These are phyloP conservation scores for Metopia argyrocephala DNA, from an alignment of 2,888 invertebrate genomes.

Conservation along the genomic window DNA sequence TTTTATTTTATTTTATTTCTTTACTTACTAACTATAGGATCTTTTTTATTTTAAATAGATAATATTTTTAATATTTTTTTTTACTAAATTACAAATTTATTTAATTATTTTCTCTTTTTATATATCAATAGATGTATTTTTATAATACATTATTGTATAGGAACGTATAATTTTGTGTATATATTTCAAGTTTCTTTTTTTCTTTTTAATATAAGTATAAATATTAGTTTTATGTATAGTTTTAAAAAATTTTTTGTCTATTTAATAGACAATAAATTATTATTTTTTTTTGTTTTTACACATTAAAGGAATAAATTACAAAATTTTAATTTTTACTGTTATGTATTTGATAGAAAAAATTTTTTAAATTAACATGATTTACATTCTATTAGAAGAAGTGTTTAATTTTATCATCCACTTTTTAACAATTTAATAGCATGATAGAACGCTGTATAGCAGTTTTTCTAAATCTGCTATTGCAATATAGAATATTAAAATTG, in stretches of 20 bases:
- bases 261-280: conserved; percentile 62
- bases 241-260: conserved; percentile 60
- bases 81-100: conserved; percentile 59
- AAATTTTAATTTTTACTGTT: conserved; percentile 18
- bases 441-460: too few species aligned
- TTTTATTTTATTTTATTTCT: conserved; percentile 38
- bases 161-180: conserved; percentile 72
- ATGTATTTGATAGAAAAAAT: too few species aligned
- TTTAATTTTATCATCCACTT: too few species aligned
- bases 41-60: conserved; percentile 39
- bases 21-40: conserved; percentile 56
- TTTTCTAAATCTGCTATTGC: too few species aligned
- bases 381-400: too few species aligned
- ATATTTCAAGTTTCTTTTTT: conserved; percentile 39
- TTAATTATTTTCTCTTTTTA: conserved; percentile 29
- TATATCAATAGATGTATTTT: conserved; percentile 64
- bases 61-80: conserved; percentile 32
- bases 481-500: too few species aligned
- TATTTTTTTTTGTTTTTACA: conserved; percentile 19
- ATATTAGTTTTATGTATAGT: conserved; percentile 55
- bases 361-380: too few species aligned
- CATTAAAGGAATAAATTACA: conserved; percentile 42
- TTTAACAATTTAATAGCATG: too few species aligned
- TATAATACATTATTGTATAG: conserved; percentile 70
- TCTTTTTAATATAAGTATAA: conserved; percentile 27